A percentile compares a stretch with the other conserved stretches of the same genome.
Conservation (phyloP, 2,888 invertebrate genomes). For the Drosophila quasianomalipes region DNA sequence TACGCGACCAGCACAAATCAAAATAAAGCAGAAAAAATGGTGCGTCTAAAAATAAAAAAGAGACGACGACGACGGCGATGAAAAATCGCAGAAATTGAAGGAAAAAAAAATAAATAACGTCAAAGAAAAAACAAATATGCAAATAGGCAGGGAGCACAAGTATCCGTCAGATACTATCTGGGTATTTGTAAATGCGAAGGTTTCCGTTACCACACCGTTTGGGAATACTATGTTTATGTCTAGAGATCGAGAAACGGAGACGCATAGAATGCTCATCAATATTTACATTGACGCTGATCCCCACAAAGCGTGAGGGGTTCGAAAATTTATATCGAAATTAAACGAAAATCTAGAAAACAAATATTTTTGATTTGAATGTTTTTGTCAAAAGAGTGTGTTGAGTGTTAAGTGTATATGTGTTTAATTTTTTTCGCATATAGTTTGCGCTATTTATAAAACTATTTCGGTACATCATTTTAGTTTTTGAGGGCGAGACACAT, state of each 20-base stretch:
- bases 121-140: constrained; percentile 54
- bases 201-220: constrained; percentile 41
- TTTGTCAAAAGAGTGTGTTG: constrained; percentile 37
- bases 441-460: constrained; percentile 73
- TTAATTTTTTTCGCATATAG: constrained; percentile 54
- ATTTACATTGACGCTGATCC: constrained; percentile 38
- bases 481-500: constrained; percentile 33
- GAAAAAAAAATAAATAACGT: constrained; percentile 25
- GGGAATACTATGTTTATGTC: constrained; percentile 8
- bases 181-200: constrained; percentile 76
- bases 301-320: constrained; percentile 24
- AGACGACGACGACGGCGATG: constrained; percentile 42
- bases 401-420: constrained; percentile 42
- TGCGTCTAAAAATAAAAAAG: constrained; percentile 72
- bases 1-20: constrained; percentile 66
- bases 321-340: constrained; percentile 19
- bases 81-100: constrained; percentile 31
- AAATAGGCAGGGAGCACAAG: constrained; percentile 49
- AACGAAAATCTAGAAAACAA: constrained; percentile 23
- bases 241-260: constrained; percentile 30
- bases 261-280: constrained; percentile 46
- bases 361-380: constrained; percentile 34
- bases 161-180: constrained; percentile 61
- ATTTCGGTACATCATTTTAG: constrained; percentile 48
- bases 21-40: constrained; percentile 62